Evolutionary conservation across 2,113 vertebrate species (phyloP).

Genomic region (Cryptotis parvus): DNA sequence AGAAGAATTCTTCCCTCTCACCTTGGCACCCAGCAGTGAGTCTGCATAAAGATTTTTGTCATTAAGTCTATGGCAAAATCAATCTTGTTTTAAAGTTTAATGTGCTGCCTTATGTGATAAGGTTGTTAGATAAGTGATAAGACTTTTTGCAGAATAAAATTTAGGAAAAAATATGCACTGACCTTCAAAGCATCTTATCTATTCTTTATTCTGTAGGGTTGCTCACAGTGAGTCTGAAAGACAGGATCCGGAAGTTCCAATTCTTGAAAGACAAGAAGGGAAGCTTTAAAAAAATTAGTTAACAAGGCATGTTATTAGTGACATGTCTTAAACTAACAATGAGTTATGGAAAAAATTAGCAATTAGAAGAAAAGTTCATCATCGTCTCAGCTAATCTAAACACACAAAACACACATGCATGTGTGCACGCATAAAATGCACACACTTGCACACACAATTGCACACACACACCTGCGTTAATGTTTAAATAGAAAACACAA

Average conservation of each 20-base stretch:
- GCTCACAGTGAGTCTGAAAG: constrained; percentile 6
- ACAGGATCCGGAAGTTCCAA: background rate
- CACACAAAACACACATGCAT: too few relatives aligned
- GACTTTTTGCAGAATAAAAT: background rate
- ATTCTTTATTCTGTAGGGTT: background rate
- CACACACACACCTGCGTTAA: background rate
- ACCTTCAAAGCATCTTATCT: constrained; percentile 1
- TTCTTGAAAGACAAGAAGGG: too few relatives aligned
- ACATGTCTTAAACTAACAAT: background rate
- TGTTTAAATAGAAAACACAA: background rate
- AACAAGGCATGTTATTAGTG: background rate
- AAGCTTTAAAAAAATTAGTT: background rate
- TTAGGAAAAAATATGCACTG: background rate
- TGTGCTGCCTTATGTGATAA: background rate
- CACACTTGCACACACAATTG: too few relatives aligned
- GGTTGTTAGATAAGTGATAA: background rate
- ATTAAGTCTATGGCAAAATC: background rate
- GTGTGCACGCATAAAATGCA: too few relatives aligned
- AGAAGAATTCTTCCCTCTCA: background rate
- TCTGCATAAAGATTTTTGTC: background rate
- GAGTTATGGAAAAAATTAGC: background rate
- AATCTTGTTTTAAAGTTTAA: constrained; percentile 1
- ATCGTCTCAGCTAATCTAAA: background rate
- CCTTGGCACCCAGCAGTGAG: background rate
- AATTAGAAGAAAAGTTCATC: background rate